Conservation (phyloP, 2,113 vertebrate genomes). For the Callithrix jacchus region DNA sequence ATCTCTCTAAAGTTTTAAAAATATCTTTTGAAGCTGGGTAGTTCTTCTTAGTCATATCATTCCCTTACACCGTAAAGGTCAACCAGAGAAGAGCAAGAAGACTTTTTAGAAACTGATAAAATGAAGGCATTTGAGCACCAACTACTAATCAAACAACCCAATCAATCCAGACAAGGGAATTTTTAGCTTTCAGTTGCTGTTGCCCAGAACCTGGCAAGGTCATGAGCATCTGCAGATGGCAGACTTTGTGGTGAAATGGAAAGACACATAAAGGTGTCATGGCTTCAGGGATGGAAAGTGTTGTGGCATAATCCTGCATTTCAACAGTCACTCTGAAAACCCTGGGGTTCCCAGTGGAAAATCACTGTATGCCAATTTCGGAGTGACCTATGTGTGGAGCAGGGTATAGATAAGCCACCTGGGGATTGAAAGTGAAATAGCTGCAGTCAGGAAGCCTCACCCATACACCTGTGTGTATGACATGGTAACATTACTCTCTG, state of each 20-base stretch:
- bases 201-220: background rate
- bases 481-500: slow-evolving; percentile 6
- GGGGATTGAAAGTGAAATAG: background rate
- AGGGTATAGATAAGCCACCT: slow-evolving; percentile 7
- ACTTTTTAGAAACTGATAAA: background rate
- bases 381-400: background rate
- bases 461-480: slow-evolving; percentile 32
- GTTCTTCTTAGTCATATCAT: background rate
- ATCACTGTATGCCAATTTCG: background rate
- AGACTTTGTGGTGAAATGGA: background rate
- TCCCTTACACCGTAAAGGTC: background rate
- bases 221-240: background rate
- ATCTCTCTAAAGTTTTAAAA: background rate
- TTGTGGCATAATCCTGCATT: background rate
- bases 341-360: slow-evolving; percentile 24
- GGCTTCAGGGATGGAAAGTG: background rate
- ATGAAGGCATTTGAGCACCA: background rate
- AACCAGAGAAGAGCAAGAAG: background rate
- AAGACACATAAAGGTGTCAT: background rate
- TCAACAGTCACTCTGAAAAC: background rate
- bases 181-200: background rate
- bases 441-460: background rate
- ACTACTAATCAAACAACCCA: background rate
- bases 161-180: background rate
- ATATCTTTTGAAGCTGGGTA: background rate